Evolutionary conservation across 2,113 vertebrate genomes (phyloP).

Genomic region (Stigmatopora nigra): DNA sequence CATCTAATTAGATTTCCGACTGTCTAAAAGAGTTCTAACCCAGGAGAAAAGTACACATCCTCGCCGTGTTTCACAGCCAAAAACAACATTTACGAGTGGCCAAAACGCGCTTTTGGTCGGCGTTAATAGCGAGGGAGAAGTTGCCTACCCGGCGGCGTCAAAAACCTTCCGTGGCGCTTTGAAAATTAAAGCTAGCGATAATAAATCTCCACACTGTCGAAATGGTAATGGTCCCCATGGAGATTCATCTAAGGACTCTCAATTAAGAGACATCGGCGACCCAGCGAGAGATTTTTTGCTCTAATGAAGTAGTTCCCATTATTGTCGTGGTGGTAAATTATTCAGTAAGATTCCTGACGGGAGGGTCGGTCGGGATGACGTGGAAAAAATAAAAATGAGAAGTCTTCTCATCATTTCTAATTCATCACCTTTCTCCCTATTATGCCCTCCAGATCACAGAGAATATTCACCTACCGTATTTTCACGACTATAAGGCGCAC

Average conservation of each 20-base stretch:
- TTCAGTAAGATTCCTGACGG: conserved; percentile 56
- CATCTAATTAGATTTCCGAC: not conserved
- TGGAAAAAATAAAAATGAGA: conserved; percentile 44
- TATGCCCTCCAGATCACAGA: conserved; percentile 64
- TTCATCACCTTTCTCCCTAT: conserved; percentile 60
- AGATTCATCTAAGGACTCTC: conserved; percentile 51
- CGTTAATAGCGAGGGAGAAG: conserved; percentile 16
- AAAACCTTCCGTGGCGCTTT: conserved; percentile 22
- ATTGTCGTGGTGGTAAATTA: conserved; percentile 59
- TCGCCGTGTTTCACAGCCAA: not conserved
- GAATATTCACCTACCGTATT: conserved; percentile 69
- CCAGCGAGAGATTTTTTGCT: conserved; percentile 46
- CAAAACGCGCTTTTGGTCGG: not conserved
- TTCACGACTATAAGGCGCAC: too few relatives aligned
- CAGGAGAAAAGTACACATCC: too few relatives aligned
- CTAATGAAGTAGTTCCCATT: conserved; percentile 55
- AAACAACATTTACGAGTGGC: not conserved
- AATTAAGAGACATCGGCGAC: conserved; percentile 50
- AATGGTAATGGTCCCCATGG: conserved; percentile 26
- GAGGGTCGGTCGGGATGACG: not conserved
- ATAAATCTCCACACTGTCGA: conserved; percentile 25
- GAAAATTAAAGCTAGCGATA: conserved; percentile 21
- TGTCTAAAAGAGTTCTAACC: not conserved
- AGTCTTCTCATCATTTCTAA: conserved; percentile 58
- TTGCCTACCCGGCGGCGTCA: conserved; percentile 10